Base-by-base conservation (phyloP, 2,113 vertebrate genomes). In the Hemiscyllium ocellatum region DNA sequence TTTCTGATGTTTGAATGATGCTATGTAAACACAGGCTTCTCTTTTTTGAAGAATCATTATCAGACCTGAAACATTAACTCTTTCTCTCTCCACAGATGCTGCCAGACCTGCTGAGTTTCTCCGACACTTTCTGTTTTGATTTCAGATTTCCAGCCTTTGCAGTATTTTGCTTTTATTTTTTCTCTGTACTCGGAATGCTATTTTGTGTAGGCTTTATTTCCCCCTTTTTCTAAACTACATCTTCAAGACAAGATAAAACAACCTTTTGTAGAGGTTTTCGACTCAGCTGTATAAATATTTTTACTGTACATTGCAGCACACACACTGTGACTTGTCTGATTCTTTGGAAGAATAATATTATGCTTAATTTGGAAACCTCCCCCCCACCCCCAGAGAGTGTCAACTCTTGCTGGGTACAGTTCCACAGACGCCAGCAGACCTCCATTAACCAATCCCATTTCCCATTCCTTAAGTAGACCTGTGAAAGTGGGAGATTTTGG, bases 201-300 rank as follows among this genome's bases (percentile, higher is more conserved):
- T 89, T 89, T 26, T n/a, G 66, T 68, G 37, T 91, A 65, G 19
- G 19, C 56, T 66, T 33, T 61, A 68, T 68, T 93, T 93, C 65
- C 61, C 61, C 22, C 89, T 10, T 66, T 37, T 65, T n/a, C 19
- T 93, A n/a, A 65, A 66, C 65, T n/a, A n/a, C 20, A 17, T 91
- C 29, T 65, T 65, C 61, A 91, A 65, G 52, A 90, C 50, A 90
- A 90, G 89, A 93, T 93, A 93, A 93, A 65, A 65, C 61, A 65
- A 93, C 89, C 61, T 93, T 93, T 47, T 66, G 65, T n/a, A 42
- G 65, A 83, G 42, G 33, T 80, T 90, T 90, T 61, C 17, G 56
- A 19, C 37, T 93, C 89, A 93, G 89, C 89, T 93, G 89, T 66
- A 66, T 66, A 93, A 93, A 93, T 93, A 68, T 93, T 93, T 93